Conservation (phyloP, 2,888 invertebrate species). For the Melieria omissa region DNA sequence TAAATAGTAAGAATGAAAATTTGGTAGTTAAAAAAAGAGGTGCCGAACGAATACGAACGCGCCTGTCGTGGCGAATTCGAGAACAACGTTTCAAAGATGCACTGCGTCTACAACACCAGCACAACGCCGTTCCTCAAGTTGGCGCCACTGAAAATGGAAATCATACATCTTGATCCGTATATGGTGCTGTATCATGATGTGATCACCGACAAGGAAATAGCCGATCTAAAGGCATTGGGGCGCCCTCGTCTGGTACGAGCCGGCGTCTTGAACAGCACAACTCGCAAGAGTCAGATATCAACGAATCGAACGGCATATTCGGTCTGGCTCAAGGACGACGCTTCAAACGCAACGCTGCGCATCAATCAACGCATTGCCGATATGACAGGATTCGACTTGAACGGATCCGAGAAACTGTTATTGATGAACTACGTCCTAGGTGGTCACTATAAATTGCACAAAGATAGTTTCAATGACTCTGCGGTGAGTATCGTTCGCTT, state of each 20-base stretch:
- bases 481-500: conserved; percentile 48
- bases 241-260: conserved; percentile 53
- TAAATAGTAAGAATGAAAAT: too few relatives aligned
- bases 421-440: conserved; percentile 63
- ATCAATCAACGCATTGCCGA: conserved; percentile 55
- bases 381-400: conserved; percentile 57
- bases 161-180: conserved; percentile 55
- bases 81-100: conserved; percentile 39
- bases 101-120: conserved; percentile 58
- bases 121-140: conserved; percentile 53
- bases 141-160: conserved; percentile 61
- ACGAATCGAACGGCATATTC: conserved; percentile 58
- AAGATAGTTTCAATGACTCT: conserved; percentile 56
- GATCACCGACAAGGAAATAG: conserved; percentile 53
- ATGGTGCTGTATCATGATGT: conserved; percentile 60
- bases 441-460: conserved; percentile 59
- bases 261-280: conserved; percentile 48
- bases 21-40: too few relatives aligned
- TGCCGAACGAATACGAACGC: too few relatives aligned
- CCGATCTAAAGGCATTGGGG: conserved; percentile 50
- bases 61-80: conserved; percentile 57
- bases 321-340: conserved; percentile 54
- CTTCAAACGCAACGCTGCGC: conserved; percentile 43
- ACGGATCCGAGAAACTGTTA: conserved; percentile 57
- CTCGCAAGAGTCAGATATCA: conserved; percentile 37